Evolutionary conservation across 2,888 invertebrate genomes (phyloP).

Genomic region (Epinotia nisella): DNA sequence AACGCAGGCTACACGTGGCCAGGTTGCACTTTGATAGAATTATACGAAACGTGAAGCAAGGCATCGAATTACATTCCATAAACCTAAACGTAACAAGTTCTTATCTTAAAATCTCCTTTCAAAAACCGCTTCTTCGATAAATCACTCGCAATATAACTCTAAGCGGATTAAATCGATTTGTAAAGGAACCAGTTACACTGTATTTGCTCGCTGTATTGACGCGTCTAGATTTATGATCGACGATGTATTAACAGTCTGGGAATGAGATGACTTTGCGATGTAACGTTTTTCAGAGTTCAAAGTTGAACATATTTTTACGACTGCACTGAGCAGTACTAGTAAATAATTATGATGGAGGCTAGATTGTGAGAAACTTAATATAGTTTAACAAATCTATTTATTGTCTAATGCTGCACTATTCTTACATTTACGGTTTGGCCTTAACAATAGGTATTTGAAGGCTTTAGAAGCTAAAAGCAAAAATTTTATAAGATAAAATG

Average conservation of each 20-base stretch:
- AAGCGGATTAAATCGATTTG: slow-evolving; percentile 44
- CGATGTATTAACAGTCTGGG: slow-evolving; percentile 31
- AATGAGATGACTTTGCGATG: slow-evolving; percentile 21
- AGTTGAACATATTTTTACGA: neutral
- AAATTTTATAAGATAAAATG: too few species aligned
- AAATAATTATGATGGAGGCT: too few species aligned
- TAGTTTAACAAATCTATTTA: too few species aligned
- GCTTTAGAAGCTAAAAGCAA: too few species aligned
- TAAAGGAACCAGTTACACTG: slow-evolving; percentile 42
- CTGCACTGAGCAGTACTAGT: too few species aligned
- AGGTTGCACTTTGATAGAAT: neutral
- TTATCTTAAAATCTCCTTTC: slow-evolving; percentile 36
- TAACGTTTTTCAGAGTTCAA: neutral
- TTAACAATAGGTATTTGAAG: too few species aligned
- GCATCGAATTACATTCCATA: slow-evolving; percentile 23
- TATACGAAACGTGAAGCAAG: slow-evolving; percentile 5
- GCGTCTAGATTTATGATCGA: slow-evolving; percentile 42
- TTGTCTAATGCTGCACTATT: too few species aligned
- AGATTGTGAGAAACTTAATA: too few species aligned
- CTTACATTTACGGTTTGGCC: too few species aligned
- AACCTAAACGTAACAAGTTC: slow-evolving; percentile 30
- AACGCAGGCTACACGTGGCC: neutral
- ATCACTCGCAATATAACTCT: slow-evolving; percentile 37
- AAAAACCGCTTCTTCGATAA: slow-evolving; percentile 39
- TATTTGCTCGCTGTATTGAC: slow-evolving; percentile 42